Conservation (phyloP, 2,113 vertebrate genomes). For the Antennarius striatus region DNA sequence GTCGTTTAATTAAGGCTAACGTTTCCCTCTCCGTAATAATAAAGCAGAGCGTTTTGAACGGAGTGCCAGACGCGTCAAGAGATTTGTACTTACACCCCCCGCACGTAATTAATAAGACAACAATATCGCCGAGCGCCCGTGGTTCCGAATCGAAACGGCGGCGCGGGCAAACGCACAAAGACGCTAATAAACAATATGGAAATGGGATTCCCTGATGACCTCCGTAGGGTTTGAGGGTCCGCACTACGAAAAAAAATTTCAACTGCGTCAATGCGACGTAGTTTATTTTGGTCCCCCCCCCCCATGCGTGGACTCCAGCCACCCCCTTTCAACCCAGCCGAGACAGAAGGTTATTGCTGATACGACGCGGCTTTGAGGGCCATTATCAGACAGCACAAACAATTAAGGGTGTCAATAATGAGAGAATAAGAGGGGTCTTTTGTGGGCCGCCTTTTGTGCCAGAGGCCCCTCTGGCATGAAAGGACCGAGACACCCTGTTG, state of each 20-base stretch:
- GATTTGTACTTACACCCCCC: conserved; percentile 55
- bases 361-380: conserved; percentile 87
- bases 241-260: conserved; percentile 4
- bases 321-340: conserved; percentile 73
- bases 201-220: conserved; percentile 55
- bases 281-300: background rate
- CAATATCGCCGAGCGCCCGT: conserved; percentile 43
- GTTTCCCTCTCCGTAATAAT: conserved; percentile 46
- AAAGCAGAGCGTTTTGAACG: conserved; percentile 43
- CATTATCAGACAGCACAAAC: conserved; percentile 91
- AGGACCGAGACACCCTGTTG: conserved; percentile 48
- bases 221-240: background rate
- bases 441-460: conserved; percentile 67
- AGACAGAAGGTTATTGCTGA: conserved; percentile 95
- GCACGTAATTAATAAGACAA: conserved; percentile 73
- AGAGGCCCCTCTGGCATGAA: conserved; percentile 71
- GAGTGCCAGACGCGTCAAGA: conserved; percentile 44
- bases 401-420: conserved; percentile 87
- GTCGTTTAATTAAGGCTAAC: conserved; percentile 67
- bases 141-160: conserved; percentile 23
- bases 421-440: conserved; percentile 89
- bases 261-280: background rate
- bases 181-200: conserved; percentile 68
- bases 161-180: conserved; percentile 42
- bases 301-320: conserved; percentile 26